Evolutionary conservation across 2,888 invertebrate species (phyloP).

Genomic region (Eupithecia dodoneata): DNA sequence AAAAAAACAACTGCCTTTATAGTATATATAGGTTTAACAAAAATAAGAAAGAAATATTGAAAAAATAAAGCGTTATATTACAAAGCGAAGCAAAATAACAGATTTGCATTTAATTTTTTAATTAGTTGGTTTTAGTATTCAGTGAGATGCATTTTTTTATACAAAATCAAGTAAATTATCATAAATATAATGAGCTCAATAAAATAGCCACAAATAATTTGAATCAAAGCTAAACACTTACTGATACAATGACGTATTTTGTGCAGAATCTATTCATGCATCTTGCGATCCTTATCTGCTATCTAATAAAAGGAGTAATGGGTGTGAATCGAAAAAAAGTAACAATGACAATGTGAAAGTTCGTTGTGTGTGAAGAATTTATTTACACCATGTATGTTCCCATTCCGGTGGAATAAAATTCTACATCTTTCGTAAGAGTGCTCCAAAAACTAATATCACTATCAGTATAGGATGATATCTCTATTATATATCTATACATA

Average conservation of each 20-base stretch:
- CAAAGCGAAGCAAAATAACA: background rate
- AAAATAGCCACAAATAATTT: conserved; percentile 1
- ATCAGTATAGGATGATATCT: background rate
- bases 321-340: conserved; percentile 58
- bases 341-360: background rate
- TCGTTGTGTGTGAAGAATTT: background rate
- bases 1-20: background rate
- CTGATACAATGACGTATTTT: conserved; percentile 63
- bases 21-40: background rate
- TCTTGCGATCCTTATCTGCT: conserved; percentile 69
- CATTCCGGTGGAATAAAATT: background rate
- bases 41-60: background rate
- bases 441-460: background rate
- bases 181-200: background rate
- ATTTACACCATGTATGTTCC: too few relatives aligned
- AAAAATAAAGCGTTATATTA: background rate
- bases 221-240: conserved; percentile 54
- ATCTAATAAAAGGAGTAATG: conserved; percentile 65
- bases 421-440: background rate
- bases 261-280: conserved; percentile 72
- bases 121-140: background rate
- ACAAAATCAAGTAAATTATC: background rate
- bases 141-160: background rate
- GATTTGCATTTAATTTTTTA: background rate
- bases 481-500: too few relatives aligned